Evolutionary conservation across 1,140 invertebrate species (phyloP).

Genomic region (Brachystomella parvula): DNA sequence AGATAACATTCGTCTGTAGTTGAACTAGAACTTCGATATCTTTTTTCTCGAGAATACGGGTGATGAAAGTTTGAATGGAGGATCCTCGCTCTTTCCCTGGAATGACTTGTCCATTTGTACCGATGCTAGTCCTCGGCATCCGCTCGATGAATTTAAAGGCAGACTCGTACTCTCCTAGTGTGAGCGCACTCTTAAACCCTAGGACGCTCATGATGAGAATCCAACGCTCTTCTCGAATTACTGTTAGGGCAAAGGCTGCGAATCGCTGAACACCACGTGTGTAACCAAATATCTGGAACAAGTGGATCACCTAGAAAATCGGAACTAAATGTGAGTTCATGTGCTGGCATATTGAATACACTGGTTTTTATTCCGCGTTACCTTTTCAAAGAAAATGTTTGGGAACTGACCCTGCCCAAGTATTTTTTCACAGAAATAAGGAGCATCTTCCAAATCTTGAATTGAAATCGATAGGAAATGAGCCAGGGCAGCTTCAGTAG

Average conservation of each 20-base stretch:
- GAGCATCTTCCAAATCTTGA: constrained; percentile 12
- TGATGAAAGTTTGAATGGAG: constrained; percentile 24
- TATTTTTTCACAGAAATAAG: constrained; percentile 24
- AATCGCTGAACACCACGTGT: constrained; percentile 21
- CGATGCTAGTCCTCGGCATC: constrained; percentile 14
- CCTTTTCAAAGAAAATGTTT: constrained; percentile 20
- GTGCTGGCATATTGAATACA: constrained; percentile 11
- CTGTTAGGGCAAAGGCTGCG: constrained; percentile 18
- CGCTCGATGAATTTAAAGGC: constrained; percentile 27
- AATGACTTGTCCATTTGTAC: not conserved
- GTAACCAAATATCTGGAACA: constrained; percentile 33
- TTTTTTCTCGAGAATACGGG: constrained; percentile 16
- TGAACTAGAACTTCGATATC: constrained; percentile 28
- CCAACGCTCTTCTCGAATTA: constrained; percentile 10
- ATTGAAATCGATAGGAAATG: constrained; percentile 23
- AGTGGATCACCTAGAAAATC: constrained; percentile 21
- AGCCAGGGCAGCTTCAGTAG: constrained; percentile 14
- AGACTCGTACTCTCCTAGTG: constrained; percentile 26
- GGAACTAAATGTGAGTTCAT: not conserved
- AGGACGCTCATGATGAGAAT: constrained; percentile 26
- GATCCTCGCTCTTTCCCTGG: constrained; percentile 28
- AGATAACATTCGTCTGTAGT: constrained; percentile 20
- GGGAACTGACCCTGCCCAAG: not conserved
- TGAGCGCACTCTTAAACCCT: constrained; percentile 33
- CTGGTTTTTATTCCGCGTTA: no score